Evolutionary conservation across 2,113 vertebrate genomes (phyloP).

Genomic region (Callaeas wilsoni): DNA sequence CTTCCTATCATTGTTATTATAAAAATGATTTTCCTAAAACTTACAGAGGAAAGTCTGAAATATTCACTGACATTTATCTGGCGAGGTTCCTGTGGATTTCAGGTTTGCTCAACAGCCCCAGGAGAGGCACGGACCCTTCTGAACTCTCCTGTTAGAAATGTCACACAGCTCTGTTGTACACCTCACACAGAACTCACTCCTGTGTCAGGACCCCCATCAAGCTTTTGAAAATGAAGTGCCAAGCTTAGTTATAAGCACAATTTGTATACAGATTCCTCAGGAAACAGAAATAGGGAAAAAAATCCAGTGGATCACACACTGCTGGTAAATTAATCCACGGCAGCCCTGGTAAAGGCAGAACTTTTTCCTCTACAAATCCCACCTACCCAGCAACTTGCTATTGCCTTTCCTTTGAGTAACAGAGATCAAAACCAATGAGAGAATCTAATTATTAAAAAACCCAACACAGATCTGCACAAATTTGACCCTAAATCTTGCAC

Average conservation of each 20-base stretch:
- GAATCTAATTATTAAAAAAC: neutral
- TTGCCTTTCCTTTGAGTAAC: neutral
- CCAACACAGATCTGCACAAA: neutral
- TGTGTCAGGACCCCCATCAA: neutral
- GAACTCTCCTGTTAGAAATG: neutral
- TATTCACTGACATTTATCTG: neutral
- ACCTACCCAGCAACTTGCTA: neutral
- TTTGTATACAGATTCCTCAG: neutral
- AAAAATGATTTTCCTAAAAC: neutral
- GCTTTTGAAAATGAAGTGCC: neutral
- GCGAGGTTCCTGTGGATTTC: neutral
- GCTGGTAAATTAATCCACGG: rapidly evolving
- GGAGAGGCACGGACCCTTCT: neutral
- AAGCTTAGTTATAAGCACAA: neutral
- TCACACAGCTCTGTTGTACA: no score
- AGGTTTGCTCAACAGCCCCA: neutral
- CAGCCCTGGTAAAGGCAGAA: neutral
- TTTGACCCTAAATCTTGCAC: neutral
- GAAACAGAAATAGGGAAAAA: neutral
- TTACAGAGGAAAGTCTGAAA: neutral
- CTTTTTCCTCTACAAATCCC: neutral
- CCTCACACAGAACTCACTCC: neutral
- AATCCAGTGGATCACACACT: rapidly evolving
- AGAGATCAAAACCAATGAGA: neutral
- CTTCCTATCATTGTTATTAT: neutral